Evolutionary conservation across 2,888 invertebrate genomes (phyloP).

Genomic region (Epistrophella euchroma): DNA sequence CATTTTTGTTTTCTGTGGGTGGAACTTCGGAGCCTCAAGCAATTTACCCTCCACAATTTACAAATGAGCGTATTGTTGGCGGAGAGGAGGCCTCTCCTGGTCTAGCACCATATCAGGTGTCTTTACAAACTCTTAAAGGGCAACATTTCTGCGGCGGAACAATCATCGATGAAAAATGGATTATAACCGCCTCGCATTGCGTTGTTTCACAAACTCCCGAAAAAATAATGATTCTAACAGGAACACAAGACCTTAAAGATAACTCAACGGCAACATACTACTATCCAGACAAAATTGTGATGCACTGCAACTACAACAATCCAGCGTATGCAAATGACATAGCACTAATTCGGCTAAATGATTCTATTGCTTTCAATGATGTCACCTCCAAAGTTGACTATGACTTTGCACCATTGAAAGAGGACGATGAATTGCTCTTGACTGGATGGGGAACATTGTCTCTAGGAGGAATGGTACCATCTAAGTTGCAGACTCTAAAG

Average conservation of each 20-base stretch:
- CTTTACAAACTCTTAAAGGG: constrained; percentile 79
- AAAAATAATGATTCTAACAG: constrained; percentile 79
- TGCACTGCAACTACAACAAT: constrained; percentile 80
- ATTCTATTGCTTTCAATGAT: constrained; percentile 85
- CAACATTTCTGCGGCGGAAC: constrained; percentile 83
- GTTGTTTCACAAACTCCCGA: constrained; percentile 79
- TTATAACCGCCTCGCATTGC: constrained; percentile 83
- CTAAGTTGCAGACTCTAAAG: constrained; percentile 86
- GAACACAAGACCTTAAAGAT: constrained; percentile 79
- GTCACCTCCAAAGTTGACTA: constrained; percentile 86
- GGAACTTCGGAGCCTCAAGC: constrained; percentile 15
- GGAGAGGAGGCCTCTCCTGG: constrained; percentile 80
- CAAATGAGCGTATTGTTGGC: constrained; percentile 80
- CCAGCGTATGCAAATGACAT: constrained; percentile 86
- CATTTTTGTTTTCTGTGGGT: background rate
- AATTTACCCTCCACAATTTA: constrained; percentile 70
- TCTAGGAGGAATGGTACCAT: constrained; percentile 85
- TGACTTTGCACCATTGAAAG: constrained; percentile 78
- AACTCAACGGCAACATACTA: constrained; percentile 79
- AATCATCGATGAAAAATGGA: constrained; percentile 82
- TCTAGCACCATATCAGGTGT: constrained; percentile 82
- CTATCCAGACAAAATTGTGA: constrained; percentile 79
- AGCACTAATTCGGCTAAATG: constrained; percentile 87
- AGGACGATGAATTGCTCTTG: constrained; percentile 85
- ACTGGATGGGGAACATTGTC: constrained; percentile 87